Conservation (phyloP, 2,888 invertebrate genomes). For the Mythimna albipuncta region DNA sequence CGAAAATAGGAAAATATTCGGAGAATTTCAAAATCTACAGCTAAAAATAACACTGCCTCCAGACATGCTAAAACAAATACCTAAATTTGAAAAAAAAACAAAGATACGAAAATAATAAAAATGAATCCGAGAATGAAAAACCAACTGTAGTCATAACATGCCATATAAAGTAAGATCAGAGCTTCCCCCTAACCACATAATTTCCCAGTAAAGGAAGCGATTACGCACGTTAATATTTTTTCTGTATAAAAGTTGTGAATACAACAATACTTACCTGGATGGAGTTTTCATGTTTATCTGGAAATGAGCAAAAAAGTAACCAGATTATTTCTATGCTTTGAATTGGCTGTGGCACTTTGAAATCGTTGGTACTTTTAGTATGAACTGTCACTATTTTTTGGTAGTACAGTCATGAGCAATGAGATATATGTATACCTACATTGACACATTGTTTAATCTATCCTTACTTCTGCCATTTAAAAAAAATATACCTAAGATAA, state of each 20-base stretch:
- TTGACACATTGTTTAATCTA: too few species aligned
- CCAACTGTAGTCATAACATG: conserved; percentile 35
- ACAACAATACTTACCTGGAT: conserved; percentile 42
- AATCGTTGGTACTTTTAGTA: neutral
- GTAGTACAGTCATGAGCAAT: neutral
- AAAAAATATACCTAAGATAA: too few species aligned
- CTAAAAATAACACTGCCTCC: neutral
- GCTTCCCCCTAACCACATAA: conserved; percentile 35
- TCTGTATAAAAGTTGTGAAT: conserved; percentile 39
- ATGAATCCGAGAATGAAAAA: conserved; percentile 9
- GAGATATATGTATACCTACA: too few species aligned
- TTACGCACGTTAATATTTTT: conserved; percentile 47
- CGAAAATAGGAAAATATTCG: neutral
- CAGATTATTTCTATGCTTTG: conserved; percentile 3
- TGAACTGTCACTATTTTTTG: conserved; percentile 25
- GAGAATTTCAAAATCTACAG: neutral
- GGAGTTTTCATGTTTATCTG: conserved; percentile 53
- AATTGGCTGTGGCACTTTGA: conserved; percentile 12
- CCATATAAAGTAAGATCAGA: conserved; percentile 27
- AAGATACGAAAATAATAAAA: conserved; percentile 26
- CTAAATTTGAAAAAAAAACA: conserved; percentile 7
- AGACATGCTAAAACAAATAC: conserved; percentile 9
- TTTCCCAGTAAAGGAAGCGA: conserved; percentile 43
- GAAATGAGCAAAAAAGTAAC: conserved; percentile 14
- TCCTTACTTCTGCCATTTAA: too few species aligned